A percentile compares a stretch with the other conserved stretches of the same genome.
phyloP scores from a whole-genome alignment of 2,888 invertebrate species.

The Nemotelus nigrinus region DNA sequence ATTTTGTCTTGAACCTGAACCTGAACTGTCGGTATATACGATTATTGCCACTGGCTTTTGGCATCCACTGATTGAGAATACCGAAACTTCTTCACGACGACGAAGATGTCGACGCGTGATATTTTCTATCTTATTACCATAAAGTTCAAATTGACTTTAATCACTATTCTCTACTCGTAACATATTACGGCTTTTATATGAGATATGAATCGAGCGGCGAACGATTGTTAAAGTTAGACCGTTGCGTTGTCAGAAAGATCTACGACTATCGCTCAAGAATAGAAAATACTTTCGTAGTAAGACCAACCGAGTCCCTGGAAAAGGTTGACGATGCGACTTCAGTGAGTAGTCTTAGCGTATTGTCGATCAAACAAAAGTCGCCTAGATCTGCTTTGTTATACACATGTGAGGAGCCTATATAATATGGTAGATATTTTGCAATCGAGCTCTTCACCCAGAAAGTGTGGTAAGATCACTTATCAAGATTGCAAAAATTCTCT shows the following conservation, averaged over 20 bases:
- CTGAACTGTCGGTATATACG: constrained; percentile 23
- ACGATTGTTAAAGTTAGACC: no score
- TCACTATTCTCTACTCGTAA: constrained; percentile 28
- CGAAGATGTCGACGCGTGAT: constrained; percentile 32
- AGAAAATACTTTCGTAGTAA: no score
- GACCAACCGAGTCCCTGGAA: no score
- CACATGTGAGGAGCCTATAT: no score
- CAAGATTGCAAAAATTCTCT: constrained; percentile 30
- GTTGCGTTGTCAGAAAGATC: no score
- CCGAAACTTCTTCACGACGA: neutral
- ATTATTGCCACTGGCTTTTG: constrained; percentile 44
- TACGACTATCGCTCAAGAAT: no score
- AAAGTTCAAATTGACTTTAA: constrained; percentile 43
- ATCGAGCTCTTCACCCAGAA: no score
- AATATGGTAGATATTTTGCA: no score
- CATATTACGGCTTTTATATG: constrained; percentile 36
- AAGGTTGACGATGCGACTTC: no score
- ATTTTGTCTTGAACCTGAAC: constrained; percentile 35
- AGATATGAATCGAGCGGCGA: constrained; percentile 22
- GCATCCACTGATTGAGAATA: constrained; percentile 40
- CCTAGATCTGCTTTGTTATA: no score
- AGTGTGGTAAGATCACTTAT: neutral
- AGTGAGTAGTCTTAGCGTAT: no score
- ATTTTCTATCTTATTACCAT: constrained; percentile 45
- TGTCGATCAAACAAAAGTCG: no score